These are phyloP conservation scores for Platynereis dumerilii DNA, from an alignment of 2,888 invertebrate species.

Conservation along the genomic window DNA sequence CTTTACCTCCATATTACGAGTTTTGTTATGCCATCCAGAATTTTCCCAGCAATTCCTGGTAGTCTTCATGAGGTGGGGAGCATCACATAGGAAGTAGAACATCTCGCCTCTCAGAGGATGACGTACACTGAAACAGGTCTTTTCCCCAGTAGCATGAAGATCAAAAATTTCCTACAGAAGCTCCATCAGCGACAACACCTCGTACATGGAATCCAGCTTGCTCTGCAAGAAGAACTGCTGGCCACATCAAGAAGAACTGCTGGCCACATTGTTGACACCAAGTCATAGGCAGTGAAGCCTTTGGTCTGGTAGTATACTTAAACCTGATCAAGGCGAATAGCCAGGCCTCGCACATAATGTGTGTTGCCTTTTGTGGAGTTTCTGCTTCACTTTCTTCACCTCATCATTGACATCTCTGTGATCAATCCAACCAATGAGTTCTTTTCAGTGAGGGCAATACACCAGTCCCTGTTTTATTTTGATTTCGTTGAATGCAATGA, in stretches of 20 bases:
- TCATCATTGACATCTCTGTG: not conserved
- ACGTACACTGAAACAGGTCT: not conserved
- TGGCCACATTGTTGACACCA: not conserved
- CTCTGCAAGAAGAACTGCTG: not conserved
- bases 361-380: not conserved
- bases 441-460: not conserved
- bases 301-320: not conserved
- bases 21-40: slow-evolving; percentile 9
- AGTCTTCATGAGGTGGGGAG: not conserved
- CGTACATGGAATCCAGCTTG: slow-evolving; percentile 1
- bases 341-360: not conserved
- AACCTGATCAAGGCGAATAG: not conserved
- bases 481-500: not conserved
- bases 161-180: not conserved
- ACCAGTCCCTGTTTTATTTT: slow-evolving; percentile 3
- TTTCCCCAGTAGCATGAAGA: not conserved
- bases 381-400: not conserved
- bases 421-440: slow-evolving; percentile 5
- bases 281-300: not conserved
- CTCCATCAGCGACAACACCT: not conserved
- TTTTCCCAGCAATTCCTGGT: slow-evolving; percentile 8
- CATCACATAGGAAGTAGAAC: not conserved
- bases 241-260: not conserved
- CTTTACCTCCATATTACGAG: slow-evolving; percentile 1
- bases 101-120: not conserved